Conservation (phyloP, 2,888 invertebrate species). For the Drosophila mimica region DNA sequence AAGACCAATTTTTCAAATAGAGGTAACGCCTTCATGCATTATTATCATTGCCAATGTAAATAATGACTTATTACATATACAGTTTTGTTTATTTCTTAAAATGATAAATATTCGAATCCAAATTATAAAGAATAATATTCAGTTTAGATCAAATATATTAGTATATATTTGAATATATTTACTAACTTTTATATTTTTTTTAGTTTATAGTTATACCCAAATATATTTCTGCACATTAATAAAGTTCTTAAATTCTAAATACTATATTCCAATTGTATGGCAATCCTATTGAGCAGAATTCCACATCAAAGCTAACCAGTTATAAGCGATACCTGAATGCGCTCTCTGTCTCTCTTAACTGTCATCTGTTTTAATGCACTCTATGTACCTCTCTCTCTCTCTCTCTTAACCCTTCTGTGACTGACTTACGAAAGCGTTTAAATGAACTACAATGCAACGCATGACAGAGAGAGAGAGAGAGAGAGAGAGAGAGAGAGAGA, state of each 20-base stretch:
- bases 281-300: constrained; percentile 30
- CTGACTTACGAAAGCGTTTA: constrained; percentile 71
- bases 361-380: too few species aligned
- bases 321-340: constrained; percentile 17
- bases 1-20: neutral
- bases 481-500: neutral
- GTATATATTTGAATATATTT: neutral
- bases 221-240: too few species aligned
- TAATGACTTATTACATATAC: neutral
- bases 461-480: neutral
- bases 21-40: neutral
- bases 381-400: constrained; percentile 8
- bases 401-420: constrained; percentile 54
- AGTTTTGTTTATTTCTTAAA: neutral
- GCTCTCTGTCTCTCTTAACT: constrained; percentile 15
- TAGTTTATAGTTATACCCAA: too few species aligned
- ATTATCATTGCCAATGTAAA: neutral
- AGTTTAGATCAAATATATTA: neutral
- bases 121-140: neutral
- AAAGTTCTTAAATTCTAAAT: neutral
- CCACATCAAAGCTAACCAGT: constrained; percentile 29
- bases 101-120: neutral
- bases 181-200: neutral
- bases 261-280: neutral
- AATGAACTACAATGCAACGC: constrained; percentile 59